phyloP scores from a whole-genome alignment of 1,140 invertebrate species.

The Drosophila lini region DNA sequence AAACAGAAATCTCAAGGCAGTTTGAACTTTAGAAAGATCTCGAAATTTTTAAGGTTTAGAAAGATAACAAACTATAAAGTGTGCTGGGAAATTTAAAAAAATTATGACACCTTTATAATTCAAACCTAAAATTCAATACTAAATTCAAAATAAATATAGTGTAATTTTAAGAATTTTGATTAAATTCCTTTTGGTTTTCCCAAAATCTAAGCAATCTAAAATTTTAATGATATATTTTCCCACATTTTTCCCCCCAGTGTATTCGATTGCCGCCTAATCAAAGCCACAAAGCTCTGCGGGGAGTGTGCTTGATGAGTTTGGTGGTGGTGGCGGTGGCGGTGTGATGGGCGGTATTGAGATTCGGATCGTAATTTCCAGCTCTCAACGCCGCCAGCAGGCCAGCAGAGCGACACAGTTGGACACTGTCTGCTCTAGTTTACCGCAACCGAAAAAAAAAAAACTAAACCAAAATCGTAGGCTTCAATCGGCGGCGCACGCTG shows the following conservation, averaged over 20 bases:
- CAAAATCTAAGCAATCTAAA: not conserved
- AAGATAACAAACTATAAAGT: not conserved
- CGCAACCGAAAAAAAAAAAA: slow-evolving; percentile 13
- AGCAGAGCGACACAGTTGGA: slow-evolving; percentile 72
- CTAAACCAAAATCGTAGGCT: slow-evolving; percentile 15
- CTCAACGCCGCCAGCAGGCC: slow-evolving; percentile 74
- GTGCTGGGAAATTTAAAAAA: no score
- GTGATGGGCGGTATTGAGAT: slow-evolving; percentile 14
- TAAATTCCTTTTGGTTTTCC: not conserved
- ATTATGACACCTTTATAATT: not conserved
- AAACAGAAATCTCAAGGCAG: not conserved
- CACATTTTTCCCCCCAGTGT: not conserved
- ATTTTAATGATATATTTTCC: not conserved
- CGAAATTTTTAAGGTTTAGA: not conserved
- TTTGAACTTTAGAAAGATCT: not conserved
- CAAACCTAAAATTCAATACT: no score
- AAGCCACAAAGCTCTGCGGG: slow-evolving; percentile 57
- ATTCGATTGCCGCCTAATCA: slow-evolving; percentile 54
- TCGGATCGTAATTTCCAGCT: slow-evolving; percentile 74
- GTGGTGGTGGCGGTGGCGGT: not conserved
- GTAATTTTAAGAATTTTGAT: not conserved
- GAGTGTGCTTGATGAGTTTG: slow-evolving; percentile 21
- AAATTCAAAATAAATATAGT: no score
- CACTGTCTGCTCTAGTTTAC: slow-evolving; percentile 57
- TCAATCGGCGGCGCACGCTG: slow-evolving; percentile 63